Percentiles rank a stretch among this genome's conserved stretches.
Evolutionary conservation across 2,888 invertebrate genomes (phyloP).

Genomic region (Aplocera efformata): DNA sequence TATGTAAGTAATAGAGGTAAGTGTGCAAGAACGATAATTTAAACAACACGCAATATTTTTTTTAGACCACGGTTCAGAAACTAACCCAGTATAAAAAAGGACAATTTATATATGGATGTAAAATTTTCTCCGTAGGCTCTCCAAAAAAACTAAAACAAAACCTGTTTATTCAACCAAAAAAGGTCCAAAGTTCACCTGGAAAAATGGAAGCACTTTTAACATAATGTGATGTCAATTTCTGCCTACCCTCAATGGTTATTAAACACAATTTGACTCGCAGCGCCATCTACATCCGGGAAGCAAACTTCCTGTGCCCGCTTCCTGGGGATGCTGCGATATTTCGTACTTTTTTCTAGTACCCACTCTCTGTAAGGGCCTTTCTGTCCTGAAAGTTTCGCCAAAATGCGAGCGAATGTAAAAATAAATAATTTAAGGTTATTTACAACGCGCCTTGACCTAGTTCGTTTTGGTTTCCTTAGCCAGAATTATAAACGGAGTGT

Average conservation of each 20-base stretch:
- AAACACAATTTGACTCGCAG: conserved; percentile 71
- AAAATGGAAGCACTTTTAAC: conserved; percentile 42
- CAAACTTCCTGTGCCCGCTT: conserved; percentile 71
- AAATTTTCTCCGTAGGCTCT: too few species aligned
- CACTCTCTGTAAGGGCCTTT: conserved; percentile 55
- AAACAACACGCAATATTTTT: too few species aligned
- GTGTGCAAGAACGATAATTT: too few species aligned
- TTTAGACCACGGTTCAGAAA: too few species aligned
- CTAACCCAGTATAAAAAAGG: too few species aligned
- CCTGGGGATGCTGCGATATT: conserved; percentile 70
- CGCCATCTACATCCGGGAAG: conserved; percentile 74
- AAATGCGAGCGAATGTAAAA: conserved; percentile 38
- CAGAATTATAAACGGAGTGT: neutral
- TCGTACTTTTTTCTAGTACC: conserved; percentile 64
- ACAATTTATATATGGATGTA: too few species aligned
- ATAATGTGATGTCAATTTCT: conserved; percentile 44
- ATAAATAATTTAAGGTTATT: conserved; percentile 35
- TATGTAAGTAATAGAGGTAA: too few species aligned
- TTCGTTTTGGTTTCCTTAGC: conserved; percentile 5
- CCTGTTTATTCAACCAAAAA: too few species aligned
- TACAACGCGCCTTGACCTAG: conserved; percentile 24
- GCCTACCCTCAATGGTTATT: conserved; percentile 48
- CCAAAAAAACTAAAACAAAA: too few species aligned
- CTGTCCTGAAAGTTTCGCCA: conserved; percentile 54
- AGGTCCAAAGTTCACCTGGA: conserved; percentile 1